These are phyloP conservation scores for Camelus bactrianus DNA, from an alignment of 2,113 vertebrate genomes.

Conservation along the genomic window DNA sequence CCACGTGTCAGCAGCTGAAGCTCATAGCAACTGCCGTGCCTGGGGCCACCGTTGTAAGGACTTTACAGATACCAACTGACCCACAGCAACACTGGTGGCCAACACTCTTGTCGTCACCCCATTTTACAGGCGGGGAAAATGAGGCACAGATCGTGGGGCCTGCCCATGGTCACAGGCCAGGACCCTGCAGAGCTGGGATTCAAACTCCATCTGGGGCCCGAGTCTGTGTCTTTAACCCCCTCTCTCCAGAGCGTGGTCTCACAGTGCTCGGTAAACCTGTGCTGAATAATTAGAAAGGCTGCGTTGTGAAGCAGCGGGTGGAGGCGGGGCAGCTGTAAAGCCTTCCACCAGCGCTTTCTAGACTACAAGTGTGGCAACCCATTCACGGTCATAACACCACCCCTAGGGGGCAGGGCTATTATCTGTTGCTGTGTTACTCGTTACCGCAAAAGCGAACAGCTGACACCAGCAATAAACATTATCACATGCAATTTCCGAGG, in stretches of 20 bases:
- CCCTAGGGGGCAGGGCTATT: neutral
- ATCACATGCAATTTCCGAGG: neutral
- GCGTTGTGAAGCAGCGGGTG: neutral
- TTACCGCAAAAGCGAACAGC: no score
- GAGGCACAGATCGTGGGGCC: neutral
- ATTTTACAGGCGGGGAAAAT: neutral
- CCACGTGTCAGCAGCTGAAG: neutral
- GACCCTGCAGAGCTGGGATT: neutral
- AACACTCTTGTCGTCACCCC: neutral
- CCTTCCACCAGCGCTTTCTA: neutral
- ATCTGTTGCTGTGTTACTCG: neutral
- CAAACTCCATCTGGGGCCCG: neutral
- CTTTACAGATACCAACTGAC: neutral
- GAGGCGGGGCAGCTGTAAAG: neutral
- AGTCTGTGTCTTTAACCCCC: neutral
- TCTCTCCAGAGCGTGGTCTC: neutral
- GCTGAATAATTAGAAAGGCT: no score
- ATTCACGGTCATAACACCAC: no score
- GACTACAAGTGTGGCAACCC: no score
- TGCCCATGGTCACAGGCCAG: neutral
- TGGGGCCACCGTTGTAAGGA: no score
- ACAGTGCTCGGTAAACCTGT: neutral
- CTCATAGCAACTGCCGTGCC: accelerated
- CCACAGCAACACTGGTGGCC: neutral
- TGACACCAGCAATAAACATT: neutral